phyloP scores from a whole-genome alignment of 2,113 vertebrate genomes.

The Muntiacus muntjak region DNA sequence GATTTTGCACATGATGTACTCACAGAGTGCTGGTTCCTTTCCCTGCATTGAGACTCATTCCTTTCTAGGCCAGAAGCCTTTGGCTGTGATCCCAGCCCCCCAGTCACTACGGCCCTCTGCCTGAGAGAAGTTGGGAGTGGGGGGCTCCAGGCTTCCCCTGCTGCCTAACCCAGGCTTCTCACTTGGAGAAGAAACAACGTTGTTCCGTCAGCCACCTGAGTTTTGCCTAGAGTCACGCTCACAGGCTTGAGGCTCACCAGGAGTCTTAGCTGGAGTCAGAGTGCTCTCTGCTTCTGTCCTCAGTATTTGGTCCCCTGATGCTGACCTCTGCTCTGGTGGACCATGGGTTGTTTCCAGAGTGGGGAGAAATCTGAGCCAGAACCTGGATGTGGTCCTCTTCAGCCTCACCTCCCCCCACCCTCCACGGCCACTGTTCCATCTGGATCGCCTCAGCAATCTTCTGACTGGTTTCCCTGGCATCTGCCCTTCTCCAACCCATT shows the following conservation, averaged over 20 bases:
- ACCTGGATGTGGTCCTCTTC: not conserved
- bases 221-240: not conserved
- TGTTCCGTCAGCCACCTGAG: not conserved
- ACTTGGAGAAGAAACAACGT: not conserved
- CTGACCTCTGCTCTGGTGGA: not conserved
- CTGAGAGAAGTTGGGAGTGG: not conserved
- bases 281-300: not conserved
- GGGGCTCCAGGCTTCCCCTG: conserved; percentile 1
- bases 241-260: not conserved
- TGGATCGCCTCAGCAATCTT: not conserved
- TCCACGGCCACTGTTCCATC: not conserved
- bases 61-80: conserved; percentile 15
- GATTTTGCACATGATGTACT: conserved; percentile 15
- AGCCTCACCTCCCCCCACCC: not conserved
- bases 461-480: not conserved
- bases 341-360: not conserved
- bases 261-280: not conserved
- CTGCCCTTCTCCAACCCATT: not conserved
- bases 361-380: not conserved
- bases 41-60: not conserved
- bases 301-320: not conserved
- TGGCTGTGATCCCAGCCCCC: not conserved
- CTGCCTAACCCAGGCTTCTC: not conserved
- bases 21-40: not conserved
- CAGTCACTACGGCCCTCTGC: not conserved